Evolutionary conservation across 53 echinoderm and acorn worm genomes (phyloP).

Genomic region (Patiria pectinifera): DNA sequence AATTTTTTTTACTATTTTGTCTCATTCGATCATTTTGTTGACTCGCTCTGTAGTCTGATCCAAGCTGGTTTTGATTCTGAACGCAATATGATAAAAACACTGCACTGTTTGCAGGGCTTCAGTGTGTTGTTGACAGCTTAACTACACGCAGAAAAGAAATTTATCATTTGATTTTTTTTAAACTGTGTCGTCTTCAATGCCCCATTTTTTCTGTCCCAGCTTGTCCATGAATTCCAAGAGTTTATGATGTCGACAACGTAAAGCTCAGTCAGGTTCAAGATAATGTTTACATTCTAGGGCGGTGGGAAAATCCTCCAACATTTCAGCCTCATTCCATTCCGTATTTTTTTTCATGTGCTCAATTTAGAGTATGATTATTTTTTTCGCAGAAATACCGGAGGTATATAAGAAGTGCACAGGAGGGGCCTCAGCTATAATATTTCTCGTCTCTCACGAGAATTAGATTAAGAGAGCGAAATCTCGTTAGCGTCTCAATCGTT

Average conservation of each 20-base stretch:
- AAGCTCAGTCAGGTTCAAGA: background rate
- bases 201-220: background rate
- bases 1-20: too few species aligned
- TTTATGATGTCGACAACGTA: background rate
- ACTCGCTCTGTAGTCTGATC: background rate
- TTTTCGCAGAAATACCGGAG: conserved; percentile 28
- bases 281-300: conserved; percentile 8
- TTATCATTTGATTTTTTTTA: background rate
- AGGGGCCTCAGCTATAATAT: background rate
- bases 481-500: conserved; percentile 22
- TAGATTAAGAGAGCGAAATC: conserved; percentile 44
- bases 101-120: background rate
- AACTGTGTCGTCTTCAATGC: background rate
- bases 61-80: background rate
- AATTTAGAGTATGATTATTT: conserved; percentile 5
- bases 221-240: conserved; percentile 1
- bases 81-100: background rate
- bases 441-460: conserved; percentile 21
- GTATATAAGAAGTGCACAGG: background rate
- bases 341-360: conserved; percentile 8
- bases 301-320: background rate
- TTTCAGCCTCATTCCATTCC: background rate
- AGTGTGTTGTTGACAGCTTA: background rate
- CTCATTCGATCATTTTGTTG: too few species aligned
- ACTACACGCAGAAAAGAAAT: background rate